These are phyloP conservation scores for Cantharis flavilabris DNA, from an alignment of 2,888 invertebrate species.

Conservation along the genomic window DNA sequence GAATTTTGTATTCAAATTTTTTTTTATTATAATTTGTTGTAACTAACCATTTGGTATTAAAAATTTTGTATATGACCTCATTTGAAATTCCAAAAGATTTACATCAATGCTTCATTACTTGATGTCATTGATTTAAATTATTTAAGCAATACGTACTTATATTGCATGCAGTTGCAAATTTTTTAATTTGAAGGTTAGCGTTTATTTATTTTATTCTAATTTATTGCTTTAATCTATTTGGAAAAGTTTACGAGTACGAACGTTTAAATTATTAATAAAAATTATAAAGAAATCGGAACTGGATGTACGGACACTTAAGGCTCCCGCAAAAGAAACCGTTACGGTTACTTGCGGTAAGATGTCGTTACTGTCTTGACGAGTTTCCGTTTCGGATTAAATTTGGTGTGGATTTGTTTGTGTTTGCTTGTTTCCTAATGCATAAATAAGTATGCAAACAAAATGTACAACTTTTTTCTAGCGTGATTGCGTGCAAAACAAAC, in stretches of 20 bases:
- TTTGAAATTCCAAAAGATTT: constrained; percentile 22
- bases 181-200: background rate
- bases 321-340: background rate
- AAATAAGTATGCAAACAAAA: background rate
- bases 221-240: background rate
- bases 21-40: background rate
- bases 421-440: background rate
- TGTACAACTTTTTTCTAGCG: background rate
- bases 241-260: background rate
- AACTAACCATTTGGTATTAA: background rate
- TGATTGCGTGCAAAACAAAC: background rate
- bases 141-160: constrained; percentile 2
- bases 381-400: background rate
- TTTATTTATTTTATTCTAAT: background rate
- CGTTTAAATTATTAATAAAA: background rate
- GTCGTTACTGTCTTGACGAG: background rate
- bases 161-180: constrained; percentile 1
- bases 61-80: constrained; percentile 10
- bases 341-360: background rate
- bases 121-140: constrained; percentile 10
- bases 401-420: background rate
- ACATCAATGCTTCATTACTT: constrained; percentile 14
- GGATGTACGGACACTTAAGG: background rate
- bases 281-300: background rate
- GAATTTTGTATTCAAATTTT: background rate